Evolutionary conservation across 2,888 invertebrate species (phyloP).

Genomic region (Julus scandinavius): DNA sequence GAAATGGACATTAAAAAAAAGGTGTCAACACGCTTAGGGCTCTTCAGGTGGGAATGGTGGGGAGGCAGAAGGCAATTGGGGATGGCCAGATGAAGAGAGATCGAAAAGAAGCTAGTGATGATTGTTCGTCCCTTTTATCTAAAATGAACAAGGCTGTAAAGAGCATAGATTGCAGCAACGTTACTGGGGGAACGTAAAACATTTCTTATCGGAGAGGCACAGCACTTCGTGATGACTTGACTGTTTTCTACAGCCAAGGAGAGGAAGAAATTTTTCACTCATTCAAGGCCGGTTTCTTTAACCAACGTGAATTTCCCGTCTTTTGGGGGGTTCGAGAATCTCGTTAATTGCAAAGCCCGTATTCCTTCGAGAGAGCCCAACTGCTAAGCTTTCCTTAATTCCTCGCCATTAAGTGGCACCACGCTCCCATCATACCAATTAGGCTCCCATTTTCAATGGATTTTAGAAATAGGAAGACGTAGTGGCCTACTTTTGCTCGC

Average conservation of each 20-base stretch:
- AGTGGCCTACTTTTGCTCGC: no score
- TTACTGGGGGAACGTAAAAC: slow-evolving; percentile 30
- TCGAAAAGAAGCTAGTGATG: not conserved
- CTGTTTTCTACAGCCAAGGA: not conserved
- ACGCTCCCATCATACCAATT: not conserved
- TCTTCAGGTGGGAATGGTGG: not conserved
- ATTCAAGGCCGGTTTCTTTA: not conserved
- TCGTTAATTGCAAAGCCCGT: not conserved
- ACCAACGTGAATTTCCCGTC: not conserved
- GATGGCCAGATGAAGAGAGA: not conserved
- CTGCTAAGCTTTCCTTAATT: not conserved
- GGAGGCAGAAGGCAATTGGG: not conserved
- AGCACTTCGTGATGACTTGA: slow-evolving; percentile 1
- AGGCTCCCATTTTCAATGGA: not conserved
- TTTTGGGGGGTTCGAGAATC: not conserved
- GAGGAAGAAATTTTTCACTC: not conserved
- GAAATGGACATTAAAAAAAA: not conserved
- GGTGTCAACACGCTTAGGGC: not conserved
- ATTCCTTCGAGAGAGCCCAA: not conserved
- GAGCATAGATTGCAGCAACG: not conserved
- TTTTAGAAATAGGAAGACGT: not conserved
- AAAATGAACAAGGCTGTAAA: slow-evolving; percentile 36
- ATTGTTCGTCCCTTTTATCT: slow-evolving; percentile 27
- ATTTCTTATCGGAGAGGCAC: not conserved
- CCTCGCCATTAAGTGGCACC: not conserved